Percentiles rank a stretch among this genome's conserved stretches.
These are phyloP conservation scores for Procambarus clarkii DNA, from an alignment of 1,140 invertebrate species.

Conservation along the genomic window DNA sequence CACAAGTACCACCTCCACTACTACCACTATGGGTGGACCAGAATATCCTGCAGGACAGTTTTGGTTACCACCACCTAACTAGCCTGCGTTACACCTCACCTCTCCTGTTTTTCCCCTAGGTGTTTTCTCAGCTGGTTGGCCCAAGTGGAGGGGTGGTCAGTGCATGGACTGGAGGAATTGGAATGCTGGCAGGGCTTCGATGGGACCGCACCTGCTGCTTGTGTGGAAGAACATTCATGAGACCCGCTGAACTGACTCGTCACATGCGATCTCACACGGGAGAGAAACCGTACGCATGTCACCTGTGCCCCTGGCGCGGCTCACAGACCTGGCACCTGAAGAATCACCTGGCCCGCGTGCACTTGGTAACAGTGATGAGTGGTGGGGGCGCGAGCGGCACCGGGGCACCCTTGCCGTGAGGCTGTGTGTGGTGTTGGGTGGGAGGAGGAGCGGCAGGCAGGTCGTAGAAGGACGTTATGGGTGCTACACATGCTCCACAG, in stretches of 20 bases:
- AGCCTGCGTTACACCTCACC: slow-evolving; percentile 50
- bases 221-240: slow-evolving; percentile 56
- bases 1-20: slow-evolving; percentile 3
- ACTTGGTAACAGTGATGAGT: slow-evolving; percentile 5
- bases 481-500: slow-evolving; percentile 7
- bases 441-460: background rate
- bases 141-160: slow-evolving; percentile 13
- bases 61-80: slow-evolving; percentile 42
- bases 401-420: background rate
- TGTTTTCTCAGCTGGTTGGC: slow-evolving; percentile 60
- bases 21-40: background rate
- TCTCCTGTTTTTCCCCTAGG: slow-evolving; percentile 57
- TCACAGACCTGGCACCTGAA: slow-evolving; percentile 99
- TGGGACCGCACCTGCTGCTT: slow-evolving; percentile 62
- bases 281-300: slow-evolving; percentile 95
- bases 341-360: slow-evolving; percentile 74
- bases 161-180: slow-evolving; percentile 34
- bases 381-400: background rate
- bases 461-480: background rate
- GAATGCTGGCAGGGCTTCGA: slow-evolving; percentile 17
- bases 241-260: slow-evolving; percentile 59
- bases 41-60: slow-evolving; percentile 24
- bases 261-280: slow-evolving; percentile 64
- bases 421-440: background rate
- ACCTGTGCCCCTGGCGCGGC: slow-evolving; percentile 97